Percentiles rank a stretch among this genome's conserved stretches.
Evolutionary conservation across 2,888 invertebrate genomes (phyloP).

Genomic region (Nysson spinosus): DNA sequence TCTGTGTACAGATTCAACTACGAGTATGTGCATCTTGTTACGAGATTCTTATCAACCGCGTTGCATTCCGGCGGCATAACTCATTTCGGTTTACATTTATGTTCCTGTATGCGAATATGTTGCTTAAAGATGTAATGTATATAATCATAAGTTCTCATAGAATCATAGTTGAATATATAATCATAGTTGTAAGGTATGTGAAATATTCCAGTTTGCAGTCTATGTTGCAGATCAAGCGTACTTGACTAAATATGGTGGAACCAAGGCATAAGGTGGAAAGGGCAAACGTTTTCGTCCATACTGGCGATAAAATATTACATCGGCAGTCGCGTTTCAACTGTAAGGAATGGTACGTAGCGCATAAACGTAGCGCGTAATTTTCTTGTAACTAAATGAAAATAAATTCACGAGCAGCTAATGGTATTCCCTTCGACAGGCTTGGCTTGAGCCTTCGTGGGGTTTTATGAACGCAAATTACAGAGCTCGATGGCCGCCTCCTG

Average conservation of each 20-base stretch:
- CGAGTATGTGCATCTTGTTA: constrained; percentile 19
- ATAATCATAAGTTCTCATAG: too few species aligned
- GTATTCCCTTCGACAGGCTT: constrained; percentile 60
- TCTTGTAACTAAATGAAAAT: constrained; percentile 74
- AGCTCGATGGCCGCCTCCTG: constrained; percentile 72
- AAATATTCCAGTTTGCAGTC: too few species aligned
- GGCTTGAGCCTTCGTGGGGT: constrained; percentile 55
- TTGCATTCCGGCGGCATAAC: too few species aligned
- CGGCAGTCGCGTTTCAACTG: constrained; percentile 53
- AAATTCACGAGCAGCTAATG: constrained; percentile 70
- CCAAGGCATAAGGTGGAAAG: constrained; percentile 9
- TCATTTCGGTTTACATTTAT: too few species aligned
- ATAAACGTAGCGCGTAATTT: constrained; percentile 62
- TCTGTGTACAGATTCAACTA: constrained; percentile 4
- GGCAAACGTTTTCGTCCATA: constrained; percentile 16
- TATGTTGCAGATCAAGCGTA: neutral
- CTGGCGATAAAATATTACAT: constrained; percentile 53
- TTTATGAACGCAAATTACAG: constrained; percentile 77
- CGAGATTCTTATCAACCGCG: constrained; percentile 12
- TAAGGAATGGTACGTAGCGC: constrained; percentile 8
- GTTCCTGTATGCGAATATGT: too few species aligned
- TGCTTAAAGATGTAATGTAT: too few species aligned
- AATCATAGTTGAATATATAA: too few species aligned
- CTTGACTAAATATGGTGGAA: neutral
- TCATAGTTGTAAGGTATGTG: too few species aligned